Evolutionary conservation across 2,888 invertebrate species (phyloP).

Genomic region (Ichneumon xanthorius): DNA sequence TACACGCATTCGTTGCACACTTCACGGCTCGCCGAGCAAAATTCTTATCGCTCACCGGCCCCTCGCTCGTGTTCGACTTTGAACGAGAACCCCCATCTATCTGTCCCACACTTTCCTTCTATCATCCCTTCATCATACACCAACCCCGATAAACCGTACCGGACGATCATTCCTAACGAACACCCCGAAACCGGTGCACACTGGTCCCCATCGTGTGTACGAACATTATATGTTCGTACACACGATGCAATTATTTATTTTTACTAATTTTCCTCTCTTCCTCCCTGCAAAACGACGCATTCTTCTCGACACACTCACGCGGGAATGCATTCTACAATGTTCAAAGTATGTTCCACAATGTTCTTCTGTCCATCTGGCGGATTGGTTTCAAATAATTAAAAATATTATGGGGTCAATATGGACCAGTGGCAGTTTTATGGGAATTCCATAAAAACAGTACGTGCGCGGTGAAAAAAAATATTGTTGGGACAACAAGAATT

Average conservation of each 20-base stretch:
- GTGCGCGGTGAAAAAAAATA: too few relatives aligned
- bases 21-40: constrained; percentile 60
- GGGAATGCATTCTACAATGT: too few relatives aligned
- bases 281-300: constrained; percentile 25
- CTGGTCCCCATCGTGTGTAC: background rate
- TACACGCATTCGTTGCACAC: constrained; percentile 37
- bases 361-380: too few relatives aligned
- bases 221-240: background rate
- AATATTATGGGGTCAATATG: too few relatives aligned
- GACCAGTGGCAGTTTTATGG: too few relatives aligned
- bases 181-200: constrained; percentile 14
- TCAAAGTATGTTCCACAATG: too few relatives aligned
- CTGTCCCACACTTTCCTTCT: constrained; percentile 15
- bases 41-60: constrained; percentile 48
- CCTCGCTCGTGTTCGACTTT: constrained; percentile 42
- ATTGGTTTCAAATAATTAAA: too few relatives aligned
- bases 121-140: constrained; percentile 1
- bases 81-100: constrained; percentile 48
- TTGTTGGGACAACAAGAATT: too few relatives aligned
- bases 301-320: too few relatives aligned
- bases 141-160: background rate
- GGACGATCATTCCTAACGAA: background rate
- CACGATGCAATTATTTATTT: background rate
- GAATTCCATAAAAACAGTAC: too few relatives aligned
- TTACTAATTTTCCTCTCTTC: constrained; percentile 33